Conservation (phyloP, 1,140 invertebrate genomes). For the Pseudobourletiella spinata region DNA sequence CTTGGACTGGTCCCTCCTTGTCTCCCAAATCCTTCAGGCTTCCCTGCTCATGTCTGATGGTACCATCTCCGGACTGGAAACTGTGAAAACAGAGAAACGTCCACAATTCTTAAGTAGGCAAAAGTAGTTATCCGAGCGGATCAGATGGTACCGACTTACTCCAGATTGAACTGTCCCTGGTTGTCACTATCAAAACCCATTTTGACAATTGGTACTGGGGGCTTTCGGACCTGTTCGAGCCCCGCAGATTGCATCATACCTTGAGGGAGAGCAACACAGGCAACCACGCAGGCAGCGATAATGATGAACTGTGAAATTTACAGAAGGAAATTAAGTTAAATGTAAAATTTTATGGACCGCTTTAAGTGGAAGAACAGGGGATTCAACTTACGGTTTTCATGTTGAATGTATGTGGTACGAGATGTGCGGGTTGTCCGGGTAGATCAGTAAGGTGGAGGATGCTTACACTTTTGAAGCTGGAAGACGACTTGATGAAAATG, state of each 20-base stretch:
- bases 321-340: no score
- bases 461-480: no score
- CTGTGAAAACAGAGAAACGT: slow-evolving; percentile 17
- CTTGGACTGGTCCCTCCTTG: slow-evolving; percentile 21
- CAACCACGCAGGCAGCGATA: neutral
- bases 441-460: no score
- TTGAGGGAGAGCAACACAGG: neutral
- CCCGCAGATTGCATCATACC: neutral
- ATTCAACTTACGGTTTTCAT: neutral
- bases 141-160: slow-evolving; percentile 11
- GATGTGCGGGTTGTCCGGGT: no score
- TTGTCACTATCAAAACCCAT: neutral
- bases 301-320: neutral
- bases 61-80: slow-evolving; percentile 9
- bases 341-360: no score
- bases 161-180: slow-evolving; percentile 15
- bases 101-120: neutral
- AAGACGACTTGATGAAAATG: no score
- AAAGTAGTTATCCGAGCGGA: neutral
- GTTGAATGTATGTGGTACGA: no score
- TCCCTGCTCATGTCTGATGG: neutral
- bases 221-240: neutral
- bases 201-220: slow-evolving; percentile 11
- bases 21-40: slow-evolving; percentile 17
- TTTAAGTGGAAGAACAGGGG: neutral